Evolutionary conservation across 1,140 invertebrate species (phyloP).

Genomic region (Trachelipus rathkii): DNA sequence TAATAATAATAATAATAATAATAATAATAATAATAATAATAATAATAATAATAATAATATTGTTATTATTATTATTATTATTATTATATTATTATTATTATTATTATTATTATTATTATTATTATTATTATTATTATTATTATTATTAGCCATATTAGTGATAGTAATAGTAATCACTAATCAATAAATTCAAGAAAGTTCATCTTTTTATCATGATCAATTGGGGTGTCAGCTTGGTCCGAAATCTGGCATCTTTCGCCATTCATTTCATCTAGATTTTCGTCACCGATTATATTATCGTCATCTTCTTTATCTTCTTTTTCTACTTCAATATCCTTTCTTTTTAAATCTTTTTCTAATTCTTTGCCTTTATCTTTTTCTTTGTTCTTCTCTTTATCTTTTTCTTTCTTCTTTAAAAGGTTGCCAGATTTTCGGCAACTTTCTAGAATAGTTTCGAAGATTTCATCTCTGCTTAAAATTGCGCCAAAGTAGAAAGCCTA

Average conservation of each 20-base stretch:
- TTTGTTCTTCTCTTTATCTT: neutral
- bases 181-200: neutral
- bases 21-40: no score
- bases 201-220: neutral
- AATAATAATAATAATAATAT: no score
- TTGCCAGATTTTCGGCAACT: neutral
- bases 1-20: no score
- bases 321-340: neutral
- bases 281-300: neutral
- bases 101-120: constrained; percentile 11
- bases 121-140: neutral
- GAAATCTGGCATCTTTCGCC: no score
- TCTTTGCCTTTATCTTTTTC: neutral
- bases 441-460: neutral
- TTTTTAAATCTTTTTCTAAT: no score
- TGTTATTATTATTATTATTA: neutral
- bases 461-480: neutral
- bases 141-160: neutral
- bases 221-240: neutral
- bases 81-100: constrained; percentile 4
- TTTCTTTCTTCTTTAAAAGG: neutral
- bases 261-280: neutral
- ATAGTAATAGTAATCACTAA: neutral
- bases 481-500: neutral
- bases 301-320: neutral